phyloP scores from a whole-genome alignment of 2,888 invertebrate species.

The Lamellibrachia satsuma region DNA sequence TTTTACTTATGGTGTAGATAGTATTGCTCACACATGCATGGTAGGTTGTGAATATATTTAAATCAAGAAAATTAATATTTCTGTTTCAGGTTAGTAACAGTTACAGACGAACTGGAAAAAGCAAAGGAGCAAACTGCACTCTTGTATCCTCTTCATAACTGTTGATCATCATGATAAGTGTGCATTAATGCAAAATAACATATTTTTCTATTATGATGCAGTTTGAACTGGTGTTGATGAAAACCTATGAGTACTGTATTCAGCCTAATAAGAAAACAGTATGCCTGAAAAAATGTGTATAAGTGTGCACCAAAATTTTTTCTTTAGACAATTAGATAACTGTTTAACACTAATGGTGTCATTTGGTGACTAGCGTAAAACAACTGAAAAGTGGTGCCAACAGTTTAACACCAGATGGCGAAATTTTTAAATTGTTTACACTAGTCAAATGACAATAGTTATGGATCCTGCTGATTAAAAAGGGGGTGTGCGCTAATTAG shows the following conservation, averaged over 20 bases:
- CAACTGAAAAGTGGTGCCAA: too few species aligned
- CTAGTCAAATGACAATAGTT: too few species aligned
- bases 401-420: too few species aligned
- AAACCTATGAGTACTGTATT: neutral
- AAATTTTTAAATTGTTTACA: too few species aligned
- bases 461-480: too few species aligned
- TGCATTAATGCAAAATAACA: neutral
- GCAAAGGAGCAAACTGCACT: slow-evolving; percentile 58
- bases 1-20: neutral
- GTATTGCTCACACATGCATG: neutral
- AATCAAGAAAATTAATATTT: slow-evolving; percentile 21
- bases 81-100: slow-evolving; percentile 55
- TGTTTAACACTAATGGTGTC: too few species aligned
- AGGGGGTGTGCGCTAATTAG: too few species aligned
- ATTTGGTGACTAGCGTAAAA: too few species aligned
- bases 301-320: neutral
- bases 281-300: neutral
- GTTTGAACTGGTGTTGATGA: neutral
- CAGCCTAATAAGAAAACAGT: too few species aligned
- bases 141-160: slow-evolving; percentile 58
- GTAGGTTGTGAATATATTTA: neutral
- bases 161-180: neutral
- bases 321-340: too few species aligned
- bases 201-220: neutral
- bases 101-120: slow-evolving; percentile 57